phyloP scores from a whole-genome alignment of 2,797 vertebrate genomes.

The Dipus sagitta region DNA sequence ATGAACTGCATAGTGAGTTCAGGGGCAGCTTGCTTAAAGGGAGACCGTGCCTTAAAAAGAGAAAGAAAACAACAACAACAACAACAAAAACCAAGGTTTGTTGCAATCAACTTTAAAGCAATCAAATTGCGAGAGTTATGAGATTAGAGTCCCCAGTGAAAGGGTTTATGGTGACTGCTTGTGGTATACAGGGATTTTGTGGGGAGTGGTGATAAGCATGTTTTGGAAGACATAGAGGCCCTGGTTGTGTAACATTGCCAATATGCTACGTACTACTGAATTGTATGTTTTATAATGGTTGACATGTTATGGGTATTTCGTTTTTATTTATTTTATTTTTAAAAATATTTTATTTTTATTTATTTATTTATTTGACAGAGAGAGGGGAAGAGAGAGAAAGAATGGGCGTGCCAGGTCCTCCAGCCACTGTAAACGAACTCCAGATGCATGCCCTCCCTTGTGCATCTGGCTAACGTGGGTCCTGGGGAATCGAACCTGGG shows the following conservation, averaged over 20 bases:
- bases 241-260: background rate
- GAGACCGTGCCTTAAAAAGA: background rate
- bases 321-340: background rate
- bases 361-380: no score
- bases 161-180: background rate
- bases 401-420: no score
- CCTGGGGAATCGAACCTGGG: no score
- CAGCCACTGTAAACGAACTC: no score
- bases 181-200: background rate
- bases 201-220: background rate
- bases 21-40: no score
- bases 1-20: no score
- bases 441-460: no score
- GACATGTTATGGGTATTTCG: background rate
- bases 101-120: background rate
- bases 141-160: accelerated
- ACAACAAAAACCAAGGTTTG: background rate
- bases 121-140: background rate
- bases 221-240: background rate
- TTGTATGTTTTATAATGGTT: background rate
- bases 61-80: no score
- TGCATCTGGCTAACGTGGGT: no score
- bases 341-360: no score
- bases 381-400: no score
- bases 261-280: background rate